These are phyloP conservation scores for Pseudotriccus pelzelni DNA, from an alignment of 2,797 vertebrate genomes.

Conservation along the genomic window DNA sequence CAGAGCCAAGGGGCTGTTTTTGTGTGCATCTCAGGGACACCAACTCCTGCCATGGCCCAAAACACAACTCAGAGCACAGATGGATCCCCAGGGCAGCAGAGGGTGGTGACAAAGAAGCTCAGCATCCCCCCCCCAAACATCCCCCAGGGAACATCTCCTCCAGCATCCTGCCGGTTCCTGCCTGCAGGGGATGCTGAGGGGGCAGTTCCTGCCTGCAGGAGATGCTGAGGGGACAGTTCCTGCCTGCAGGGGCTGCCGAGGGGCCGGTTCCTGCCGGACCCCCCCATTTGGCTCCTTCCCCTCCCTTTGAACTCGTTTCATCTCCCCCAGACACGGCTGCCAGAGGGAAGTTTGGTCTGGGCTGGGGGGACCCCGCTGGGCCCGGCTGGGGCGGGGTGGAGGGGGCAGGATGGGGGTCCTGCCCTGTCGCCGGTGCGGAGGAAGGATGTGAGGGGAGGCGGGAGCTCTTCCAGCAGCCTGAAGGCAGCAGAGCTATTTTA, in stretches of 20 bases:
- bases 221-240: no score
- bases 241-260: no score
- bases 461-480: background rate
- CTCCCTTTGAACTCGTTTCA: slow-evolving; percentile 52
- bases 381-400: background rate
- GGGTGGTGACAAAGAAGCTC: background rate
- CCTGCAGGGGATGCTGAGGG: background rate
- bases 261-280: background rate
- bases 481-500: slow-evolving; percentile 15
- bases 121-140: background rate
- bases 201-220: no score
- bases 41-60: background rate
- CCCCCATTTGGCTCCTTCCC: background rate
- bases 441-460: slow-evolving; percentile 35
- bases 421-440: rapidly evolving
- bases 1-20: background rate
- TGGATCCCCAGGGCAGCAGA: rapidly evolving
- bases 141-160: background rate
- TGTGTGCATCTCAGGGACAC: background rate
- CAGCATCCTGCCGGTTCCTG: background rate
- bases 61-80: rapidly evolving
- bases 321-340: background rate
- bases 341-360: slow-evolving; percentile 13
- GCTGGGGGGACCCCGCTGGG: background rate
- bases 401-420: background rate